These are phyloP conservation scores for Sceloporus undulatus DNA, from an alignment of 2,113 vertebrate genomes.

Conservation along the genomic window DNA sequence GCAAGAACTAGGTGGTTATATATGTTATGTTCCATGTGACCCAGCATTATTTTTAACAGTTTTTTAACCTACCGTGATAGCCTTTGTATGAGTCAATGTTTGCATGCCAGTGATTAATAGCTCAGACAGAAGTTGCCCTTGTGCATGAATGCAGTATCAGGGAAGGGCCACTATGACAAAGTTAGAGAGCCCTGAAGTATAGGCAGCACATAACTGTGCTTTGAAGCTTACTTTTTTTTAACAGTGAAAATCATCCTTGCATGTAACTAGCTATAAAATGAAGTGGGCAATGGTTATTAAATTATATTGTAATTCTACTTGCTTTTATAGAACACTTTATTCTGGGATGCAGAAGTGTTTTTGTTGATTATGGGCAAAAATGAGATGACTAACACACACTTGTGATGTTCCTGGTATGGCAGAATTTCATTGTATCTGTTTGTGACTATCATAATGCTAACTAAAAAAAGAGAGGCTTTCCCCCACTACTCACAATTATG, in stretches of 20 bases:
- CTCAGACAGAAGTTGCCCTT: not conserved
- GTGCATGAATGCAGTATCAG: not conserved
- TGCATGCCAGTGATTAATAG: not conserved
- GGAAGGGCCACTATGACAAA: not conserved
- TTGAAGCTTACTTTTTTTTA: conserved; percentile 13
- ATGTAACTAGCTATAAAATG: conserved; percentile 30
- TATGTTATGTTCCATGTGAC: not conserved
- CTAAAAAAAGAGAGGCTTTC: not conserved
- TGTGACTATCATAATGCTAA: not conserved
- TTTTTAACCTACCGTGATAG: not conserved
- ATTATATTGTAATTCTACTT: conserved; percentile 25
- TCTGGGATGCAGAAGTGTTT: not conserved
- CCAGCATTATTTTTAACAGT: not conserved
- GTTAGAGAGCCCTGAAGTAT: not conserved
- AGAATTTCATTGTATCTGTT: conserved; percentile 6
- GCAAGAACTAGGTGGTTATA: not conserved
- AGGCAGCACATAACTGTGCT: not conserved
- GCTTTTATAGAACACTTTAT: conserved; percentile 21
- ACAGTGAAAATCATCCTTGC: conserved; percentile 24
- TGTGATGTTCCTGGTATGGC: not conserved
- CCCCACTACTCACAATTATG: not conserved
- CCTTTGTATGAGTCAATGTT: not conserved
- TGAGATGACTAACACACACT: not conserved
- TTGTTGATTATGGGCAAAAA: conserved; percentile 27
- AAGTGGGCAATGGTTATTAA: conserved; percentile 26